Evolutionary conservation across 2,113 vertebrate species (phyloP).

Genomic region (Noturus placidus): DNA sequence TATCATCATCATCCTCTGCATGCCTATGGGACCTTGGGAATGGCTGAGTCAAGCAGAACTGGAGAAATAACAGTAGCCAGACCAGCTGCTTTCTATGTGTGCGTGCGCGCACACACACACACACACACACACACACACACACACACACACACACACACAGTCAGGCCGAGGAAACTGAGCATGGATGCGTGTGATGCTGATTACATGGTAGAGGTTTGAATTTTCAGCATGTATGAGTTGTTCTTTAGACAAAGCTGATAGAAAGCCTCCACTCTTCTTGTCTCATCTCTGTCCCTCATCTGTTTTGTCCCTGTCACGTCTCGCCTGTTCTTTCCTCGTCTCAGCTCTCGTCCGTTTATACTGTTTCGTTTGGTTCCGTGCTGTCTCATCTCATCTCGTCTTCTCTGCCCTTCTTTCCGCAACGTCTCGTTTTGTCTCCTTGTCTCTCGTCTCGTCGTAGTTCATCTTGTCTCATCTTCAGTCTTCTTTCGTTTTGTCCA

Average conservation of each 20-base stretch:
- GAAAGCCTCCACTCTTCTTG: not conserved
- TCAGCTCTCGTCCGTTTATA: not conserved
- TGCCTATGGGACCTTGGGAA: conserved; percentile 31
- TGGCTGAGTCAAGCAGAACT: conserved; percentile 38
- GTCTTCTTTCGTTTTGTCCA: not conserved
- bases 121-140: not conserved
- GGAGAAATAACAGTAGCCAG: conserved; percentile 33
- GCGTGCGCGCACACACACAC: conserved; percentile 2
- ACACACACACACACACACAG: not conserved
- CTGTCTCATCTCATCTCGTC: not conserved
- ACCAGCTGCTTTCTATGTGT: conserved; percentile 28
- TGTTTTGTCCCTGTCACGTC: not conserved
- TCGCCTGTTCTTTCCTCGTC: not conserved
- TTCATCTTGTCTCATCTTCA: not conserved
- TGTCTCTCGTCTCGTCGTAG: not conserved
- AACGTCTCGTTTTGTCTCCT: not conserved
- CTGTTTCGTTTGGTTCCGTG: no score
- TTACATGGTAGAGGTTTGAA: not conserved
- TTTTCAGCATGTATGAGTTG: not conserved
- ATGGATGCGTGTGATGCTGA: not conserved
- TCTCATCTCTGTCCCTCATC: not conserved
- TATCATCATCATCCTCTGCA: conserved; percentile 21
- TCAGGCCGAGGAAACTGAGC: not conserved
- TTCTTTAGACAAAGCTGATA: no score
- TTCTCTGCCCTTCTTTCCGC: not conserved